Percentiles rank a stretch among this genome's conserved stretches.
phyloP scores from a whole-genome alignment of 1,140 invertebrate species.

The Chymomyza costata region DNA sequence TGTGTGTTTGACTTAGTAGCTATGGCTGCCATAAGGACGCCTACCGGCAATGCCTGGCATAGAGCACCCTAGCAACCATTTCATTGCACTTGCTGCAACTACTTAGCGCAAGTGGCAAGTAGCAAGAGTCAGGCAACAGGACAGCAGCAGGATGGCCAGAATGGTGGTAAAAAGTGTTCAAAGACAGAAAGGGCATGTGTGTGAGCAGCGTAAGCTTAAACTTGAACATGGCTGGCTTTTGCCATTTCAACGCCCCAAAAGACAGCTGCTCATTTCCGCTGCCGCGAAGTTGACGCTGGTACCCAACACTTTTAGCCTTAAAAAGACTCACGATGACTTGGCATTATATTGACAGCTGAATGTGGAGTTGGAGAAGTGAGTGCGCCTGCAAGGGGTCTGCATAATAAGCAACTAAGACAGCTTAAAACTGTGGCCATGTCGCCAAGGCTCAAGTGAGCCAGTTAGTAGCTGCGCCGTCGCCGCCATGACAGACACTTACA shows the following conservation, averaged over 20 bases:
- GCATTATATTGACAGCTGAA: slow-evolving; percentile 14
- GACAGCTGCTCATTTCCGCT: slow-evolving; percentile 70
- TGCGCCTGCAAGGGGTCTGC: slow-evolving; percentile 17
- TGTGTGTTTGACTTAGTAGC: slow-evolving; percentile 61
- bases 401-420: slow-evolving; percentile 71
- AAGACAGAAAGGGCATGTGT: background rate
- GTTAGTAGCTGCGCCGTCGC: slow-evolving; percentile 24
- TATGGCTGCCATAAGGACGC: too few relatives aligned
- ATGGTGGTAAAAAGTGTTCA: background rate
- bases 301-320: too few relatives aligned
- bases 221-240: slow-evolving; percentile 32
- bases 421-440: slow-evolving; percentile 63
- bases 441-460: background rate
- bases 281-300: slow-evolving; percentile 30
- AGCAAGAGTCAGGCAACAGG: slow-evolving; percentile 28
- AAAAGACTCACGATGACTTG: slow-evolving; percentile 41
- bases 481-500: slow-evolving; percentile 62
- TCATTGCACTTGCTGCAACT: slow-evolving; percentile 68
- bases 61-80: slow-evolving; percentile 70
- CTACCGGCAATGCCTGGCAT: too few relatives aligned
- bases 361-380: slow-evolving; percentile 7
- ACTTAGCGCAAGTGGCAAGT: slow-evolving; percentile 61
- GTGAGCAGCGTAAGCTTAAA: slow-evolving; percentile 40
- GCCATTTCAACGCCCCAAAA: slow-evolving; percentile 25
- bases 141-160: slow-evolving; percentile 5